Conservation (phyloP, 2,797 vertebrate species). For the Naso thynnoides region DNA sequence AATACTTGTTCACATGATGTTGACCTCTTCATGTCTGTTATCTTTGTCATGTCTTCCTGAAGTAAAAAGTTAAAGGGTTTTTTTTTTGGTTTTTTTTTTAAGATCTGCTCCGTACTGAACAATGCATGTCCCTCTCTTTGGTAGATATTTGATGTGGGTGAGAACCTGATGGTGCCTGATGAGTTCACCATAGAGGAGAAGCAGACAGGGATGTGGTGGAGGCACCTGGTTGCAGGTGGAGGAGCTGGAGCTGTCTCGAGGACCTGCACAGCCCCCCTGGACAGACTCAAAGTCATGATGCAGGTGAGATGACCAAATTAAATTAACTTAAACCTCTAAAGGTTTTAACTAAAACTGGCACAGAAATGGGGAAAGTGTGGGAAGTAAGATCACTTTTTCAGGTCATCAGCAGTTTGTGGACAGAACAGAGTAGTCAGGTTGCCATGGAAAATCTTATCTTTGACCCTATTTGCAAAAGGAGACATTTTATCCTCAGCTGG, state of each 20-base stretch:
- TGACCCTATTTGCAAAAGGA: not conserved
- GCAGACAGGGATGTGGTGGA: constrained; percentile 96
- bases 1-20: not conserved
- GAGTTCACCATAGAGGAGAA: constrained; percentile 96
- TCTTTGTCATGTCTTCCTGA: not conserved
- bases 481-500: not conserved
- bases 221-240: constrained; percentile 95
- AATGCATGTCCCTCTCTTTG: not conserved
- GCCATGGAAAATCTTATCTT: constrained; percentile 3
- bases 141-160: constrained; percentile 97
- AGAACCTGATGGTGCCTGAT: constrained; percentile 94
- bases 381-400: not conserved
- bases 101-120: not conserved
- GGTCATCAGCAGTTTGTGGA: not conserved
- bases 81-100: not conserved
- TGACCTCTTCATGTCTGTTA: no score
- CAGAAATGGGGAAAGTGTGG: not conserved
- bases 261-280: constrained; percentile 94
- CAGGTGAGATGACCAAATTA: constrained; percentile 84
- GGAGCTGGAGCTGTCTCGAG: constrained; percentile 93
- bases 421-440: not conserved
- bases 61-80: not conserved
- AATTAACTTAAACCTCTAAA: not conserved
- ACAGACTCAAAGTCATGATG: constrained; percentile 97
- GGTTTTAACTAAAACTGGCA: not conserved